Conservation (phyloP, 2,888 invertebrate species). For the Esperia sulphurella region DNA sequence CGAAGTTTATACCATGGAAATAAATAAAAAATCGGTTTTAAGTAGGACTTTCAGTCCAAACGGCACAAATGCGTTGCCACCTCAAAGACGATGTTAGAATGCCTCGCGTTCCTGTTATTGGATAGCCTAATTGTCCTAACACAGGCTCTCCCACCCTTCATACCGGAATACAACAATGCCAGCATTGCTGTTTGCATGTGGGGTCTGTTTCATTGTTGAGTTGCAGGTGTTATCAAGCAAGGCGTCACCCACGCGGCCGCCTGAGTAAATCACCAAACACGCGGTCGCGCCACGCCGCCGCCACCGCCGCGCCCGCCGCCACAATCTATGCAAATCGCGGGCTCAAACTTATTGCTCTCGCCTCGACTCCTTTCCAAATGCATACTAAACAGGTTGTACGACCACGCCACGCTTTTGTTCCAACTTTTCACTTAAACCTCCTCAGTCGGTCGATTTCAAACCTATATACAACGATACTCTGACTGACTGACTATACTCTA, state of each 20-base stretch:
- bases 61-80: too few relatives aligned
- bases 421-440: slow-evolving; percentile 60
- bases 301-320: slow-evolving; percentile 22
- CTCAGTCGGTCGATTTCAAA: slow-evolving; percentile 36
- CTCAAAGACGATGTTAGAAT: too few relatives aligned
- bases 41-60: too few relatives aligned
- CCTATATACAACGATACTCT: too few relatives aligned
- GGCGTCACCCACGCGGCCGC: slow-evolving; percentile 36
- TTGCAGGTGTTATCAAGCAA: slow-evolving; percentile 40
- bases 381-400: slow-evolving; percentile 62
- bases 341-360: slow-evolving; percentile 76
- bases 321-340: slow-evolving; percentile 77
- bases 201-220: slow-evolving; percentile 12
- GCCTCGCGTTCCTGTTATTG: too few relatives aligned
- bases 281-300: slow-evolving; percentile 31
- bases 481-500: too few relatives aligned
- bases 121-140: too few relatives aligned
- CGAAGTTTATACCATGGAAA: too few relatives aligned
- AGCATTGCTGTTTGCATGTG: too few relatives aligned
- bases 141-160: too few relatives aligned
- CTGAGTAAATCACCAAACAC: slow-evolving; percentile 62
- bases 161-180: too few relatives aligned
- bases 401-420: slow-evolving; percentile 32
- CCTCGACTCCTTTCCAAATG: slow-evolving; percentile 76
- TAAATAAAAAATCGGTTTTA: too few relatives aligned